Percentiles rank a stretch among this genome's conserved stretches.
Conservation (phyloP, 2,113 vertebrate genomes). For the Brachyistius frenatus region DNA sequence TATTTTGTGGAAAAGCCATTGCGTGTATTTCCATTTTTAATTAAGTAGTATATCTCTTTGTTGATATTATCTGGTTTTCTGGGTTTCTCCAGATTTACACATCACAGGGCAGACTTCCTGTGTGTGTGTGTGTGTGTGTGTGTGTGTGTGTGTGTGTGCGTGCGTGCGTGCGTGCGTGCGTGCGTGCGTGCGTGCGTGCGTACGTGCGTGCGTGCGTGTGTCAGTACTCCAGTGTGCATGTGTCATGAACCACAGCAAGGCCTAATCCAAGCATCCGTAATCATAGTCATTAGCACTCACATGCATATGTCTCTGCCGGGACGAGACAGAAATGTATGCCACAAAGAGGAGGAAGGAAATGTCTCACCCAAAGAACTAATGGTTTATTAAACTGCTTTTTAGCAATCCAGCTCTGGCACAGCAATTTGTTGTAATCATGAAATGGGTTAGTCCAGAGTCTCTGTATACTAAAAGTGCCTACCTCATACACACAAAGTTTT, state of each 20-base stretch:
- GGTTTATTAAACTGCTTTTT: slow-evolving; percentile 70
- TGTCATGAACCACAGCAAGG: slow-evolving; percentile 69
- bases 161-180: slow-evolving; percentile 6
- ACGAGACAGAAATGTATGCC: slow-evolving; percentile 32
- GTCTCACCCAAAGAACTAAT: slow-evolving; percentile 67
- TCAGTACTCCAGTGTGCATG: not conserved
- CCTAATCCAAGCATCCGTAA: slow-evolving; percentile 74
- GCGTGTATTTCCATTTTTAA: slow-evolving; percentile 54
- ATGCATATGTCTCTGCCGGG: slow-evolving; percentile 58
- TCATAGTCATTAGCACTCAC: slow-evolving; percentile 76
- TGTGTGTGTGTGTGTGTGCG: slow-evolving; percentile 3
- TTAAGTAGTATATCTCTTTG: slow-evolving; percentile 57
- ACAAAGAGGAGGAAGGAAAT: slow-evolving; percentile 52
- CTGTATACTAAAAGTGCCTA: slow-evolving; percentile 37
- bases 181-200: slow-evolving; percentile 20
- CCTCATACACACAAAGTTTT: slow-evolving; percentile 33
- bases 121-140: slow-evolving; percentile 29
- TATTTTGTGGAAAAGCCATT: slow-evolving; percentile 63
- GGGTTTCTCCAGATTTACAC: slow-evolving; percentile 53
- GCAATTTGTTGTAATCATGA: slow-evolving; percentile 69
- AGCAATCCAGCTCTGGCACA: slow-evolving; percentile 49
- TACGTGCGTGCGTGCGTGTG: slow-evolving; percentile 12
- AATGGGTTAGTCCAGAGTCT: slow-evolving; percentile 41
- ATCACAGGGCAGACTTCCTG: slow-evolving; percentile 59
- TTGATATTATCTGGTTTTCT: slow-evolving; percentile 60